Percentiles rank a stretch among this genome's conserved stretches.
phyloP scores from a whole-genome alignment of 2,113 vertebrate genomes.

The Rhegmatorhina hoffmannsi region DNA sequence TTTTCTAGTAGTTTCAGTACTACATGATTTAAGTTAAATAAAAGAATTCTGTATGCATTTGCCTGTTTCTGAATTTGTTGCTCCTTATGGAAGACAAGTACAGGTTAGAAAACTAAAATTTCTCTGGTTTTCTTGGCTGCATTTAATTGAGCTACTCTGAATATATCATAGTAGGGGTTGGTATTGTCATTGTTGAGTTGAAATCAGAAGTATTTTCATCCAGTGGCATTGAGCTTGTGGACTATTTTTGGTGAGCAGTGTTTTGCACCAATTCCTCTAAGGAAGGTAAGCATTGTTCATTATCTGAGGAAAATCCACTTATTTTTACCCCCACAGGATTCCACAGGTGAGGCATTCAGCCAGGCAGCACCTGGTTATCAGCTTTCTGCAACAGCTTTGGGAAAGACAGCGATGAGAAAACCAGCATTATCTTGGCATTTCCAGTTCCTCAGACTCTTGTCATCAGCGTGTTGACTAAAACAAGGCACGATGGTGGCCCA shows the following conservation, averaged over 20 bases:
- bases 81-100: not conserved
- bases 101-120: not conserved
- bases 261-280: not conserved
- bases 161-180: not conserved
- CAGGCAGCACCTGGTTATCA: not conserved
- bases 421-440: fast-evolving
- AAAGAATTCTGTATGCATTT: slow-evolving; percentile 85
- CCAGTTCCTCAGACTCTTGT: not conserved
- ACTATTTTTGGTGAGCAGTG: not conserved
- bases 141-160: not conserved
- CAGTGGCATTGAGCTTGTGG: not conserved
- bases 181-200: not conserved
- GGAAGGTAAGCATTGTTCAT: not conserved
- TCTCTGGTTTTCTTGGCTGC: not conserved
- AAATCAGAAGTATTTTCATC: not conserved
- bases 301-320: not conserved
- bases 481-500: not conserved
- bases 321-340: not conserved
- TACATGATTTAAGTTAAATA: slow-evolving; percentile 90
- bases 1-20: slow-evolving; percentile 90
- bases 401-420: not conserved
- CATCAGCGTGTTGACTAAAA: not conserved
- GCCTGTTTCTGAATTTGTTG: slow-evolving; percentile 33
- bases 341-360: not conserved
- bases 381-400: not conserved